phyloP scores from a whole-genome alignment of 2,888 invertebrate genomes.

The Tipula vernalis region DNA sequence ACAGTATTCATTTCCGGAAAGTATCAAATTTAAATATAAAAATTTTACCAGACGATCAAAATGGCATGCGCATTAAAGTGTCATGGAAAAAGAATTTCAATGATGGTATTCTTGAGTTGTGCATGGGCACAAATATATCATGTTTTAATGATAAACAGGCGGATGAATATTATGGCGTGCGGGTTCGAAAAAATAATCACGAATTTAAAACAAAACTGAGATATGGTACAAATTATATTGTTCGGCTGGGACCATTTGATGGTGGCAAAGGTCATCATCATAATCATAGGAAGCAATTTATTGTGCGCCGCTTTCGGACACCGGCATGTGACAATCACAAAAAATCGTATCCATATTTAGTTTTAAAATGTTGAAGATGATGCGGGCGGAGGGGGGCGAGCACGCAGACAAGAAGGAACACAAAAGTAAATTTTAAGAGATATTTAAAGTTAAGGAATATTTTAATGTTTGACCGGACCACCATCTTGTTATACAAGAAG shows the following conservation, averaged over 20 bases:
- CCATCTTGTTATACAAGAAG: not conserved
- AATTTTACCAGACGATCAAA: not conserved
- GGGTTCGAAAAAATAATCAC: constrained; percentile 15
- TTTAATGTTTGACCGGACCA: not conserved
- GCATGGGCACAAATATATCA: not conserved
- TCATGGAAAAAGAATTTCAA: not conserved
- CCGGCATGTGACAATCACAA: not conserved
- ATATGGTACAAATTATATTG: constrained; percentile 31
- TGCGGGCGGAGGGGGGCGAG: too few species aligned
- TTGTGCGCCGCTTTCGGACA: not conserved
- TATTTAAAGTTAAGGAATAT: not conserved
- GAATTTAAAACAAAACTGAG: constrained; percentile 30
- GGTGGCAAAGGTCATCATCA: not conserved
- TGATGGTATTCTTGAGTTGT: not conserved
- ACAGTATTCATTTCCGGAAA: not conserved
- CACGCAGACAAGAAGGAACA: not conserved
- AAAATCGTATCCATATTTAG: not conserved
- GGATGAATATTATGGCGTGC: not conserved
- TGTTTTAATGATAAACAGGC: not conserved
- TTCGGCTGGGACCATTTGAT: constrained; percentile 21
- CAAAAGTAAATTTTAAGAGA: not conserved
- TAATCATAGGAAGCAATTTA: not conserved
- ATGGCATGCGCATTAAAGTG: not conserved
- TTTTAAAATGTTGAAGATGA: not conserved
- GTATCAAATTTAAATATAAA: not conserved